Percentiles rank a stretch among this genome's conserved stretches.
These are phyloP conservation scores for Amphiura filiformis DNA, from an alignment of 35 echinoderm and acorn worm genomes.

Conservation along the genomic window DNA sequence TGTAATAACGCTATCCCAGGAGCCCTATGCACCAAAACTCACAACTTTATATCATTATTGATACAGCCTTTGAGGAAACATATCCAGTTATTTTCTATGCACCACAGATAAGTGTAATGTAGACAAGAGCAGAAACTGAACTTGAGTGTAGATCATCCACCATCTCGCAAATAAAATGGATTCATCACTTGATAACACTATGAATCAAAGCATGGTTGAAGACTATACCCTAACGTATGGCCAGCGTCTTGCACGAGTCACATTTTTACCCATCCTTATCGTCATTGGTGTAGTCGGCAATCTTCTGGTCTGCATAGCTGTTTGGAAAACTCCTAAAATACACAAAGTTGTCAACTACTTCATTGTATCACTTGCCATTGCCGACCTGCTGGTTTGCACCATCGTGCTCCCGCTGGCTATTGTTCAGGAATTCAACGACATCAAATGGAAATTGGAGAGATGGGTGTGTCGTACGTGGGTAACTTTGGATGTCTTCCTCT, in stretches of 20 bases:
- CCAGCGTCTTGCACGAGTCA: background rate
- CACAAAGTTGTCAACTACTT: constrained; percentile 65
- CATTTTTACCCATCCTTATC: background rate
- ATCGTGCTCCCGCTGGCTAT: constrained; percentile 57
- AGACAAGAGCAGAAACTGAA: too few species aligned
- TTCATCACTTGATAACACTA: too few species aligned
- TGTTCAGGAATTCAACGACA: constrained; percentile 20
- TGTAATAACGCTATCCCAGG: too few species aligned
- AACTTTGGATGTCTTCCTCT: constrained; percentile 49
- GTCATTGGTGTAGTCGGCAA: constrained; percentile 70
- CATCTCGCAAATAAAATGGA: too few species aligned
- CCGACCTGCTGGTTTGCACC: constrained; percentile 51
- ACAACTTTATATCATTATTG: too few species aligned
- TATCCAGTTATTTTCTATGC: too few species aligned
- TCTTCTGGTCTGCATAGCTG: constrained; percentile 59
- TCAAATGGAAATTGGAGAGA: constrained; percentile 43
- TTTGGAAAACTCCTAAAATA: constrained; percentile 41
- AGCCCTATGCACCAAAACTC: too few species aligned
- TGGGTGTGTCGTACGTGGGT: constrained; percentile 58
- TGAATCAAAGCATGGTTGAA: too few species aligned
- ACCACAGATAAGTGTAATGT: too few species aligned
- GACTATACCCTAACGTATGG: background rate
- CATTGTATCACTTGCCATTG: constrained; percentile 74
- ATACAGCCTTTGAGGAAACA: too few species aligned
- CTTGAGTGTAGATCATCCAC: too few species aligned